Percentiles rank a stretch among this genome's conserved stretches.
Conservation (phyloP, 2,888 invertebrate genomes). For the Camptogramma bilineatum region DNA sequence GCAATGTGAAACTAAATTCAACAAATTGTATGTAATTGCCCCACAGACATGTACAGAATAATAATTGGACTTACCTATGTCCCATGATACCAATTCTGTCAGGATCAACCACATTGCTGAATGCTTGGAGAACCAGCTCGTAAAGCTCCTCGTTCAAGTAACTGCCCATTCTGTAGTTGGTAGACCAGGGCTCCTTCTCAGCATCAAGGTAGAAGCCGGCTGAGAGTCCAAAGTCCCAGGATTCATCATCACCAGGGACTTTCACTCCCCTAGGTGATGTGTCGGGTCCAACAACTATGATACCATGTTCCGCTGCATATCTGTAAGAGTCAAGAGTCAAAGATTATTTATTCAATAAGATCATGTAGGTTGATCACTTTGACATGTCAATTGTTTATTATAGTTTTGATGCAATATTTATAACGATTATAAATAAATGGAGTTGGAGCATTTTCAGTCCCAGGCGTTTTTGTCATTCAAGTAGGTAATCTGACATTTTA, state of each 20-base stretch:
- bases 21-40: too few relatives aligned
- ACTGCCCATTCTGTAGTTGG: conserved; percentile 97
- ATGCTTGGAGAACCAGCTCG: conserved; percentile 90
- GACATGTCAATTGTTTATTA: too few relatives aligned
- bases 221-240: conserved; percentile 97
- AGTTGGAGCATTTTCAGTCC: too few relatives aligned
- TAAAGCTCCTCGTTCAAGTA: conserved; percentile 96
- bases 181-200: conserved; percentile 95
- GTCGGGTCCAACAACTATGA: conserved; percentile 97
- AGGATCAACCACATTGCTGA: conserved; percentile 81
- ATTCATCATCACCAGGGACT: conserved; percentile 95
- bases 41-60: too few relatives aligned
- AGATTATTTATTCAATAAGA: too few relatives aligned
- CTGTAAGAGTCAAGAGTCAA: conserved; percentile 60
- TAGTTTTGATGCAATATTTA: too few relatives aligned
- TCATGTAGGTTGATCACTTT: too few relatives aligned
- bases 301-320: conserved; percentile 93
- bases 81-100: conserved; percentile 91
- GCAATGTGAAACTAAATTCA: neutral
- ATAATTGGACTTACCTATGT: conserved; percentile 86
- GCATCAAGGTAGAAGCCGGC: conserved; percentile 99
- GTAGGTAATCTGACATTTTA: too few relatives aligned
- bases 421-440: too few relatives aligned
- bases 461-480: too few relatives aligned
- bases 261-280: conserved; percentile 97